Evolutionary conservation across 30 jellyfish, hydroid and myxozoan species (phyloP).

Genomic region (Aurelia aurita): DNA sequence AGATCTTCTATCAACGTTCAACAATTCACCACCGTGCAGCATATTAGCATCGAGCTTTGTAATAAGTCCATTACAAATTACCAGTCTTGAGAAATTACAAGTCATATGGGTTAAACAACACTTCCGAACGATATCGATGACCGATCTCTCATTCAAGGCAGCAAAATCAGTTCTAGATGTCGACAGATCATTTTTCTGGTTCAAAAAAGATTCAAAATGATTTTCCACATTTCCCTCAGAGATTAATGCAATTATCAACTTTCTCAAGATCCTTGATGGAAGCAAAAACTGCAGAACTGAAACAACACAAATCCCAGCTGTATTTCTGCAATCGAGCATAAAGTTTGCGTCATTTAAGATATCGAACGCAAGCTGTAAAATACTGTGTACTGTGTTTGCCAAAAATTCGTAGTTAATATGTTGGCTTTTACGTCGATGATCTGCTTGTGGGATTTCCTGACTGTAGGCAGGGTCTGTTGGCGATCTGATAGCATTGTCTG

Average conservation of each 20-base stretch:
- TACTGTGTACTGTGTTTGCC: background rate
- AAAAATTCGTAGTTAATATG: too few species aligned
- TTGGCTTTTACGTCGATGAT: background rate
- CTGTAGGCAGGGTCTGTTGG: background rate
- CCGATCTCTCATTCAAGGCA: background rate
- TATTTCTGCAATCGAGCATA: constrained; percentile 79
- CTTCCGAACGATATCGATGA: too few species aligned
- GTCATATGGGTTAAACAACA: too few species aligned
- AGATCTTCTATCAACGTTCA: too few species aligned
- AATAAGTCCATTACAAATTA: constrained; percentile 55
- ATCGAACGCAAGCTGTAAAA: constrained; percentile 20
- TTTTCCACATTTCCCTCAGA: background rate
- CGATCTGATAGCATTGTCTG: background rate
- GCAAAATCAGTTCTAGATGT: background rate
- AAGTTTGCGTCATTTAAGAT: constrained; percentile 38
- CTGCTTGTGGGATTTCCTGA: background rate
- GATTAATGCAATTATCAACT: background rate
- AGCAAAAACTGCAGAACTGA: constrained; percentile 50
- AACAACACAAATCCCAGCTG: constrained; percentile 79
- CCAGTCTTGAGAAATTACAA: constrained; percentile 16
- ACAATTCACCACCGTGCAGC: constrained; percentile 18
- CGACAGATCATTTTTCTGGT: background rate
- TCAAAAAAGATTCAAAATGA: background rate
- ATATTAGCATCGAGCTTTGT: constrained; percentile 46
- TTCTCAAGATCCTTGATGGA: background rate